Percentiles rank a stretch among this genome's conserved stretches.
phyloP scores from a whole-genome alignment of 2,888 invertebrate genomes.

The Ophioninae sp. region DNA sequence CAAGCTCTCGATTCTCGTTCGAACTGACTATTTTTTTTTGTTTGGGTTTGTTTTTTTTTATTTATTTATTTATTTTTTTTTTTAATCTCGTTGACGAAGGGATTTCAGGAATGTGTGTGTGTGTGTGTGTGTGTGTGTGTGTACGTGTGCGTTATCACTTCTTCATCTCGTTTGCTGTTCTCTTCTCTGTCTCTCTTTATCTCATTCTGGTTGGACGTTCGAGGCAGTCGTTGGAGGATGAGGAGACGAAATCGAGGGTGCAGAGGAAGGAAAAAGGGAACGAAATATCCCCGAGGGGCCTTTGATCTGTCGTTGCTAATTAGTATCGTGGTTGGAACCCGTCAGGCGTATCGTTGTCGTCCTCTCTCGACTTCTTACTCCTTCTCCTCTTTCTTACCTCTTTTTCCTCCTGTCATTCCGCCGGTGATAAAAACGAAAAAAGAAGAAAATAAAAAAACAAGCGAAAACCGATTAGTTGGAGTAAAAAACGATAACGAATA shows the following conservation, averaged over 20 bases:
- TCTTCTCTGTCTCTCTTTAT: slow-evolving; percentile 18
- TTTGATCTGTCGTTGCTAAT: slow-evolving; percentile 67
- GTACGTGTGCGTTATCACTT: slow-evolving; percentile 54
- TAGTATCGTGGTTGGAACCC: slow-evolving; percentile 65
- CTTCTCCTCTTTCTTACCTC: slow-evolving; percentile 37
- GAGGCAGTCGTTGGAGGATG: slow-evolving; percentile 22
- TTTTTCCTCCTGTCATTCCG: not conserved
- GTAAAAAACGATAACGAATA: not conserved
- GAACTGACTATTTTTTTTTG: not conserved
- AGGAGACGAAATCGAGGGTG: slow-evolving; percentile 55
- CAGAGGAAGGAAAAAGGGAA: slow-evolving; percentile 41
- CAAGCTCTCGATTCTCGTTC: slow-evolving; percentile 34
- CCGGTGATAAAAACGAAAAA: not conserved
- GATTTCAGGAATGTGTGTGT: slow-evolving; percentile 19
- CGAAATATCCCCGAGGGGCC: slow-evolving; percentile 62
- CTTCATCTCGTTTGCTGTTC: slow-evolving; percentile 52
- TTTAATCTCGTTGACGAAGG: slow-evolving; percentile 36
- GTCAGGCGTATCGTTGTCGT: slow-evolving; percentile 60
- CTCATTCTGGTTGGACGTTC: slow-evolving; percentile 3
- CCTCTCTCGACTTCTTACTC: slow-evolving; percentile 56
- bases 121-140: slow-evolving; percentile 1
- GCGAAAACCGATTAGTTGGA: slow-evolving; percentile 16
- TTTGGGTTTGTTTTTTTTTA: not conserved
- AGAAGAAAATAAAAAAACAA: not conserved
- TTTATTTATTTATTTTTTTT: not conserved